Evolutionary conservation across 1,140 invertebrate genomes (phyloP).

Genomic region (Drosophila kanapiae): DNA sequence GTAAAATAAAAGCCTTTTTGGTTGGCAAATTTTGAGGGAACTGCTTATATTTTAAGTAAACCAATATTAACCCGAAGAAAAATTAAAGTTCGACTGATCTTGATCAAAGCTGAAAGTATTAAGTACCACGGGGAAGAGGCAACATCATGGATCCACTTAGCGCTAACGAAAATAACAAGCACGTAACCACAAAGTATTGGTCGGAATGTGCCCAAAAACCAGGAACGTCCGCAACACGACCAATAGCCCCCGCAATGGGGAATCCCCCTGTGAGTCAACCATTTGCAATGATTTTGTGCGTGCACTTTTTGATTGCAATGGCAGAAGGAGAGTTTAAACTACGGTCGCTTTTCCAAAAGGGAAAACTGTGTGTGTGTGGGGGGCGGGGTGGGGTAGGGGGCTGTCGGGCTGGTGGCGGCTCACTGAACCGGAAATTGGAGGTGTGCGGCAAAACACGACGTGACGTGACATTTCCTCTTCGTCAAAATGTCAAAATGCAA

Average conservation of each 20-base stretch:
- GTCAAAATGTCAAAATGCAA: conserved; percentile 85
- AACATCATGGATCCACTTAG: not conserved
- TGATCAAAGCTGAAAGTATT: not conserved
- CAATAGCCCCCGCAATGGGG: conserved; percentile 12
- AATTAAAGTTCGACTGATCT: too few species aligned
- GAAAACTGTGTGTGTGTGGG: not conserved
- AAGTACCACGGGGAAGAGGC: not conserved
- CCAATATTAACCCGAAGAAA: too few species aligned
- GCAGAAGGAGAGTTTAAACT: conserved; percentile 19
- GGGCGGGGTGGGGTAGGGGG: not conserved
- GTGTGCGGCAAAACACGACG: conserved; percentile 85
- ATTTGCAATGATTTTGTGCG: conserved; percentile 62
- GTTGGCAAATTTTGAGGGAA: too few species aligned
- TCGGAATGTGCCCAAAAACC: conserved; percentile 39
- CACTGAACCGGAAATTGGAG: conserved; percentile 85
- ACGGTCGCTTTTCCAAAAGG: conserved; percentile 22
- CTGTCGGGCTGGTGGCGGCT: conserved; percentile 55
- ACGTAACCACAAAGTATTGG: conserved; percentile 62
- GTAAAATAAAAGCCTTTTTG: too few species aligned
- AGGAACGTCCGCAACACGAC: conserved; percentile 67
- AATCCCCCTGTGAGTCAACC: conserved; percentile 18
- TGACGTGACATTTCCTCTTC: conserved; percentile 85
- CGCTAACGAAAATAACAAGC: not conserved
- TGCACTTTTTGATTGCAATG: conserved; percentile 70
- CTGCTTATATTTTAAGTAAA: too few species aligned